phyloP scores from a whole-genome alignment of 1,140 invertebrate genomes.

The Plectrocnemia conspersa region DNA sequence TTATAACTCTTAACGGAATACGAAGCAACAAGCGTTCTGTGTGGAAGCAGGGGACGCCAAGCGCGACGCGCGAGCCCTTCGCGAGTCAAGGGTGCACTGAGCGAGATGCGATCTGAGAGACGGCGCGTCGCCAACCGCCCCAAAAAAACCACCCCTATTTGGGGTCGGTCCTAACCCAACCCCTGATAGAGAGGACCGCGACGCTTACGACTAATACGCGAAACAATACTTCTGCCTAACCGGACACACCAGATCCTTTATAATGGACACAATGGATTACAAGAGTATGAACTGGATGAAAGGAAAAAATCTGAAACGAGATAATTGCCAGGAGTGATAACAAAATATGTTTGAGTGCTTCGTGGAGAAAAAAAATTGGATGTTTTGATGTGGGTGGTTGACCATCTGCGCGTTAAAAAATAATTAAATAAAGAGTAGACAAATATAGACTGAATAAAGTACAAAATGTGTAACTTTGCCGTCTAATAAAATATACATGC shows the following conservation, averaged over 20 bases:
- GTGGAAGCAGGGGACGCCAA: conserved; percentile 4
- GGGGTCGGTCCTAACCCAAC: not conserved
- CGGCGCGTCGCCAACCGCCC: conserved; percentile 11
- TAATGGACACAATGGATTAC: not conserved
- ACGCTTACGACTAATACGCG: not conserved
- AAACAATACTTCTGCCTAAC: not conserved
- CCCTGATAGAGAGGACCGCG: conserved; percentile 11
- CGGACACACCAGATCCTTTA: not conserved
- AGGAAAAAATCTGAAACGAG: not conserved
- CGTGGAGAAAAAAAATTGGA: not conserved
- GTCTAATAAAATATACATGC: too few relatives aligned
- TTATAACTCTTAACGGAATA: not conserved
- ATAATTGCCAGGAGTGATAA: not conserved
- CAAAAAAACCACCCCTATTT: conserved; percentile 9
- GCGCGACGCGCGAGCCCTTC: conserved; percentile 28
- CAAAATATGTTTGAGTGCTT: not conserved
- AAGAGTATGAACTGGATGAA: not conserved
- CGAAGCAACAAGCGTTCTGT: conserved; percentile 32
- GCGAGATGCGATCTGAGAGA: not conserved
- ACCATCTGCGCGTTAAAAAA: not conserved
- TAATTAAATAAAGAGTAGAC: too few relatives aligned
- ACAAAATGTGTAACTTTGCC: too few relatives aligned
- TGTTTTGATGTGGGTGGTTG: not conserved
- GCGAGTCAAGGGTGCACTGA: conserved; percentile 30
- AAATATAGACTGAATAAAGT: too few relatives aligned